Base-by-base conservation (phyloP, 2,888 invertebrate genomes). In the Xylocampa areola region DNA sequence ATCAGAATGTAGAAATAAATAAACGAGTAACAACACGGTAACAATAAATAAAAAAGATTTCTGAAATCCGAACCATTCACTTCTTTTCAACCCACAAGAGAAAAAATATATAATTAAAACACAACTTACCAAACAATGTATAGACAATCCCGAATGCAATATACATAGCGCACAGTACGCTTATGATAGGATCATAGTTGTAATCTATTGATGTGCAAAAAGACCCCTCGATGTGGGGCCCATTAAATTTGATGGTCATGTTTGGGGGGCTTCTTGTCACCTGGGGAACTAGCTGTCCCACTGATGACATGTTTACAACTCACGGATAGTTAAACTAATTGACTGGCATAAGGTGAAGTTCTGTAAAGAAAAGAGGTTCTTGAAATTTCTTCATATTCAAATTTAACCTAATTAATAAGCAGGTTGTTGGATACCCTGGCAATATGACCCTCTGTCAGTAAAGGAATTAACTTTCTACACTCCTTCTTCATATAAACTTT, bases 61-160 rank as follows among this genome's bases (percentile, higher is more conserved):
- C 21, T 25, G 7, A 8, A 25, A 25, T 1, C 16, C 3, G 6
- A 30, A 30, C 3, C 29, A 39, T 25, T 6, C 27, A 17, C 17
- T 1, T 13, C 0, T 36, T 21, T 32, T 37, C 27, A 61, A 47
- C 29, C 32, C 52, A 4, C 25, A 41, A 27, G 6, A 30, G 29
- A 19, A 33, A 61, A 25, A 30, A 1, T 14, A 2, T 33, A 14
- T 32, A 29, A n/a, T 25, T 50, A 23, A 25, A 59, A 6, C 6
- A 13, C 8, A 44, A 94, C 96, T 95, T 90, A 97, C 97, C 98
- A 85, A 97, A 96, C 69, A 97, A 94, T 64, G 97, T 97, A 85
- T 97, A 98, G 54, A 98, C 95, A 72, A 97, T 95, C 59, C 97
- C 98, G 89, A 98, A 97, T 33, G 97, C 95, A 72, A 97, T 95